A percentile compares a stretch with the other conserved stretches of the same genome.
Evolutionary conservation across 1,140 invertebrate genomes (phyloP).

Genomic region (Sesamia nonagrioides): DNA sequence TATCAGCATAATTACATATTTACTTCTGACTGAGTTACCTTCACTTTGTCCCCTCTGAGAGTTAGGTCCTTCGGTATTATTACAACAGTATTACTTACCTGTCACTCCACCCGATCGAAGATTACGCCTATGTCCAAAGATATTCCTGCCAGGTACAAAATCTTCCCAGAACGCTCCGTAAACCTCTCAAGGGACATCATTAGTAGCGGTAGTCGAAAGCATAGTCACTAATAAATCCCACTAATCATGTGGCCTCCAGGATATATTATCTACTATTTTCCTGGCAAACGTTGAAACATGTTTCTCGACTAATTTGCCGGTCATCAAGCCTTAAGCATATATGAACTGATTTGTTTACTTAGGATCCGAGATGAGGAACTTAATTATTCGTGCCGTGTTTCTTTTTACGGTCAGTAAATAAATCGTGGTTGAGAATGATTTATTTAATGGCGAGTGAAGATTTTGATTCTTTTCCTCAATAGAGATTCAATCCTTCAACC

Average conservation of each 20-base stretch:
- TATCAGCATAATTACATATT: not conserved
- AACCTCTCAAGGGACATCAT: constrained; percentile 2
- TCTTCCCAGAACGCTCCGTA: not conserved
- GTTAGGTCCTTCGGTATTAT: no score
- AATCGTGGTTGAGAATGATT: constrained; percentile 29
- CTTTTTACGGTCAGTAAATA: constrained; percentile 31
- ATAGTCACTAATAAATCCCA: constrained; percentile 14
- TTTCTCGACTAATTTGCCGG: constrained; percentile 28
- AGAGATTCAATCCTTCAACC: not conserved
- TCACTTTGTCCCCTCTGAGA: not conserved
- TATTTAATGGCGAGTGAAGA: not conserved
- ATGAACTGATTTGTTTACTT: constrained; percentile 40
- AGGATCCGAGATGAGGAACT: constrained; percentile 39
- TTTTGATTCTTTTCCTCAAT: not conserved
- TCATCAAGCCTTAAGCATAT: constrained; percentile 8
- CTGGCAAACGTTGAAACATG: constrained; percentile 9
- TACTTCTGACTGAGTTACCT: not conserved
- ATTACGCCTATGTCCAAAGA: constrained; percentile 11
- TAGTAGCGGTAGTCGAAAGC: constrained; percentile 14
- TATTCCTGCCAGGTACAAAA: constrained; percentile 5
- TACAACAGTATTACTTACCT: not conserved
- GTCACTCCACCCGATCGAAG: not conserved
- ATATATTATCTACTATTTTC: constrained; percentile 21
- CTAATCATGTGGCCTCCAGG: constrained; percentile 16
- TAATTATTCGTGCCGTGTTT: constrained; percentile 39